Conservation (phyloP, 2,113 vertebrate genomes). For the Strix uralensis region DNA sequence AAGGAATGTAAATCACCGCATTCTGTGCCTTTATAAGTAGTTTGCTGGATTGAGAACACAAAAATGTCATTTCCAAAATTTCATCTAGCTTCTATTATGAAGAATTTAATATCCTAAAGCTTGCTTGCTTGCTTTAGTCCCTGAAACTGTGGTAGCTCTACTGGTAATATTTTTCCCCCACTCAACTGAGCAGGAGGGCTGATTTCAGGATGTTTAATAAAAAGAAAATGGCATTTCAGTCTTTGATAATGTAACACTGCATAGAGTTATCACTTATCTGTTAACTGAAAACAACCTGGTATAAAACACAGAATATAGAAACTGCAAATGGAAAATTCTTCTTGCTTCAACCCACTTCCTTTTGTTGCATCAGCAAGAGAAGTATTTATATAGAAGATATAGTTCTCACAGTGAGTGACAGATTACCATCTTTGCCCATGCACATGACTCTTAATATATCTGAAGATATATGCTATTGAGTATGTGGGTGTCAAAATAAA, state of each 20-base stretch:
- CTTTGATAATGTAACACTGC: background rate
- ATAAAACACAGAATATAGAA: background rate
- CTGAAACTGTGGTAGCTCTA: background rate
- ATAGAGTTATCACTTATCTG: background rate
- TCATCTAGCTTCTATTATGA: background rate
- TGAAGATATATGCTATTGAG: background rate
- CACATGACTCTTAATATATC: background rate
- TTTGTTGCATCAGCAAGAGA: conserved; percentile 11
- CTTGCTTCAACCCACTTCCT: background rate
- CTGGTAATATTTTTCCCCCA: background rate
- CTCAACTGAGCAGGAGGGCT: background rate
- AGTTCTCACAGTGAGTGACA: background rate
- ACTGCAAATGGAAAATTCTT: background rate
- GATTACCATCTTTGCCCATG: background rate
- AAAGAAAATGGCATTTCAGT: background rate
- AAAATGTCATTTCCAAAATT: background rate
- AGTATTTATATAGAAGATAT: background rate
- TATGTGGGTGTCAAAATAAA: conserved; percentile 31
- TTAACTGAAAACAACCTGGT: background rate
- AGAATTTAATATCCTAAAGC: background rate
- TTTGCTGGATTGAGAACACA: background rate
- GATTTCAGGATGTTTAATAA: background rate
- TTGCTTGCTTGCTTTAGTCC: background rate
- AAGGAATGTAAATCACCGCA: background rate
- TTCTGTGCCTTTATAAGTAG: background rate